These are phyloP conservation scores for Spisula solida DNA, from an alignment of 2,888 invertebrate species.

Conservation along the genomic window DNA sequence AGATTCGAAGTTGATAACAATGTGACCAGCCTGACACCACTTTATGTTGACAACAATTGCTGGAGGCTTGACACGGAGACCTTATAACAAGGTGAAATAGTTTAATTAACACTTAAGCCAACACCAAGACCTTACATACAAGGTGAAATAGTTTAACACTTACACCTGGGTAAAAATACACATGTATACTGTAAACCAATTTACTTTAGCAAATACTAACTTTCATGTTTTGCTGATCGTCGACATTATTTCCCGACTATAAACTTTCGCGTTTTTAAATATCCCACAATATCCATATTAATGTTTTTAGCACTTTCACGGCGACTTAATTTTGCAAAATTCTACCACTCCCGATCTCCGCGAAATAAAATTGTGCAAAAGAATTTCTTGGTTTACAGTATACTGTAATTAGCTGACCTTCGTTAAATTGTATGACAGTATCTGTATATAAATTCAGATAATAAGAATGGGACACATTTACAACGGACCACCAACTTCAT, in stretches of 20 bases:
- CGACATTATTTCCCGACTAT: too few relatives aligned
- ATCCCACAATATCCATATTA: too few relatives aligned
- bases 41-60: not conserved
- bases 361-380: too few relatives aligned
- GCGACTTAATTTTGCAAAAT: too few relatives aligned
- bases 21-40: not conserved
- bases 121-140: not conserved
- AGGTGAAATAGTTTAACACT: slow-evolving; percentile 4
- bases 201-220: not conserved
- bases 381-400: too few relatives aligned
- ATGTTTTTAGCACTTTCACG: too few relatives aligned
- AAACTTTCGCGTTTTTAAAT: too few relatives aligned
- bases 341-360: too few relatives aligned
- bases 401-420: slow-evolving; percentile 3
- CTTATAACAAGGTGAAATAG: slow-evolving; percentile 7
- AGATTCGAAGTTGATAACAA: slow-evolving; percentile 8
- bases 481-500: not conserved
- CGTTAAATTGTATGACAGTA: not conserved
- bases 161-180: not conserved
- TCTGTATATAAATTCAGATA: not conserved
- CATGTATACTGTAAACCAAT: not conserved
- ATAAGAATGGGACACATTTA: not conserved
- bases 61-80: not conserved
- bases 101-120: too few relatives aligned
- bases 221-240: too few relatives aligned